These are phyloP conservation scores for Microchrysa polita DNA, from an alignment of 2,888 invertebrate species.

Conservation along the genomic window DNA sequence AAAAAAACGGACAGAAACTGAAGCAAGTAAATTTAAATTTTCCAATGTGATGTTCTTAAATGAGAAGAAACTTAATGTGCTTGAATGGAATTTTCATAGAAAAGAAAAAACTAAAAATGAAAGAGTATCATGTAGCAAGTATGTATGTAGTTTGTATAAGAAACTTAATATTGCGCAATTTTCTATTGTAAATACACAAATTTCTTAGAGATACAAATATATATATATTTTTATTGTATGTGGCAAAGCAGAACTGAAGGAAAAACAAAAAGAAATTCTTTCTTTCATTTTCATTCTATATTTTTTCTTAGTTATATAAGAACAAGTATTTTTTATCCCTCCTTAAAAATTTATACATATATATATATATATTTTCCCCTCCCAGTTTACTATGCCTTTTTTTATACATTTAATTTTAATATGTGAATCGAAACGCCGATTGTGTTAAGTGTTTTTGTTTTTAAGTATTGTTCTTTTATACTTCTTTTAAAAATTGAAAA, in stretches of 20 bases:
- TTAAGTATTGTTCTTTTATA: conserved; percentile 5
- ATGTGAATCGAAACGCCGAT: not conserved
- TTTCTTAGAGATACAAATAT: conserved; percentile 3
- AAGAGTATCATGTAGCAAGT: not conserved
- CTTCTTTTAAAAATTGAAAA: not conserved
- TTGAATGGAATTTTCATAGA: not conserved
- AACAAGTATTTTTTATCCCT: conserved; percentile 34
- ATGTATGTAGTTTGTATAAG: not conserved
- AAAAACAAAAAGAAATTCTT: not conserved
- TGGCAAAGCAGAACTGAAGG: not conserved
- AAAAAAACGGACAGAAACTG: not conserved
- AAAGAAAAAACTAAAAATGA: not conserved
- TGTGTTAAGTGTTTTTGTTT: conserved; percentile 10
- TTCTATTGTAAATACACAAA: not conserved
- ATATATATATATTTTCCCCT: too few relatives aligned
- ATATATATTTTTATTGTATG: not conserved
- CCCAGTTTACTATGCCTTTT: not conserved
- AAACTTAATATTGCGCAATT: not conserved
- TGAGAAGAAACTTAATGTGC: conserved; percentile 1
- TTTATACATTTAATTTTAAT: not conserved
- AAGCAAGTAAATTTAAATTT: not conserved
- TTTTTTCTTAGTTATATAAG: conserved; percentile 42
- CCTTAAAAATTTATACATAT: not conserved
- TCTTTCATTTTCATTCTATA: conserved; percentile 3
- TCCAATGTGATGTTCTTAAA: too few relatives aligned